Percentiles rank a stretch among this genome's conserved stretches.
phyloP scores from a whole-genome alignment of 2,113 vertebrate genomes.

The Chunga burmeisteri region DNA sequence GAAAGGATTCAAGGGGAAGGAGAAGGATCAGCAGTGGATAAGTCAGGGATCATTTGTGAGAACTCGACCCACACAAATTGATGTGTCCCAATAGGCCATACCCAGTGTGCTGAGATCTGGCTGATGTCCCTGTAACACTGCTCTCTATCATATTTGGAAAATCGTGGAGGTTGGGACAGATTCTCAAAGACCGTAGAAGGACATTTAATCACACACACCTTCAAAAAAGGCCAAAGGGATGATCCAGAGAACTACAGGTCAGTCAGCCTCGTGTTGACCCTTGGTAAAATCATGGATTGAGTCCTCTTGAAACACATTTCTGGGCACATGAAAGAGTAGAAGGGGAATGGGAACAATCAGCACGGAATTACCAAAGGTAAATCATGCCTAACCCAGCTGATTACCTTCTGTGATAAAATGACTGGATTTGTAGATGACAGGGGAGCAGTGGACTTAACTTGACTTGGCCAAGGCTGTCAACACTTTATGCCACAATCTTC shows the following conservation, averaged over 20 bases:
- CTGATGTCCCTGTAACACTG: neutral
- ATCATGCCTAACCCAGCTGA: neutral
- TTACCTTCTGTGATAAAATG: neutral
- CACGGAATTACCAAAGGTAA: neutral
- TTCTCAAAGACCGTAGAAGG: neutral
- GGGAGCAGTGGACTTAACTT: neutral
- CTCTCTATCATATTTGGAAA: neutral
- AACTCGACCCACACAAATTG: neutral
- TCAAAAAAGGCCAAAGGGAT: neutral
- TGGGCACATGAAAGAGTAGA: neutral
- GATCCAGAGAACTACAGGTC: neutral
- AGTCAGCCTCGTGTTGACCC: neutral
- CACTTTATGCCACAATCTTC: neutral
- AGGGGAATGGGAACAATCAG: neutral
- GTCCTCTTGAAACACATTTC: neutral
- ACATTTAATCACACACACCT: neutral
- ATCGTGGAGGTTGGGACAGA: neutral
- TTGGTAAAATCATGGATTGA: neutral
- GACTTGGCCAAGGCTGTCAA: neutral
- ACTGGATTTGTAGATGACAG: neutral
- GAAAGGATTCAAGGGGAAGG: neutral
- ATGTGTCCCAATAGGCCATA: neutral
- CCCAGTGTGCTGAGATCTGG: neutral
- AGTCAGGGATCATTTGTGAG: neutral
- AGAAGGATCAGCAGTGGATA: neutral